A percentile compares a stretch with the other conserved stretches of the same genome.
phyloP scores from a whole-genome alignment of 2,888 invertebrate species.

The Synanthedon formicaeformis region DNA sequence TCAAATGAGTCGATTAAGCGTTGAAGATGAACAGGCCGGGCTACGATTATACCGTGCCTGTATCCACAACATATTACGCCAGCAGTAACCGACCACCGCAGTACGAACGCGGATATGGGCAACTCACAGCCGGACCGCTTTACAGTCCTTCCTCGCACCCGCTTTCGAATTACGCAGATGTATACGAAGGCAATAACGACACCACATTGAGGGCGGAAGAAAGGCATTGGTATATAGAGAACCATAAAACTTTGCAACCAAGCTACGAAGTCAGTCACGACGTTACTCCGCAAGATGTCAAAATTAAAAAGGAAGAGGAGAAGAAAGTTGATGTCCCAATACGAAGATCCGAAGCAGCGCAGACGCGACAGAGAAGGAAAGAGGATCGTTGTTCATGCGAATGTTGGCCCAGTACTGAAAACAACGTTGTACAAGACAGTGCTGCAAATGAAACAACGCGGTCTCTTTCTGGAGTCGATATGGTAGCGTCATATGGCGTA shows the following conservation, averaged over 20 bases:
- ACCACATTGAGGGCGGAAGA: conserved; percentile 65
- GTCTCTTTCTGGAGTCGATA: conserved; percentile 61
- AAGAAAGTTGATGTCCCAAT: conserved; percentile 51
- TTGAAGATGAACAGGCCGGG: conserved; percentile 68
- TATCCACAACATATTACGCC: conserved; percentile 57
- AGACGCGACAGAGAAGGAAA: conserved; percentile 53
- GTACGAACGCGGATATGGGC: conserved; percentile 59
- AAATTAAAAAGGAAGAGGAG: conserved; percentile 62
- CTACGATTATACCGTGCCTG: conserved; percentile 64
- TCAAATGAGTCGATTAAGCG: conserved; percentile 60
- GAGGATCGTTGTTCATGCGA: conserved; percentile 66
- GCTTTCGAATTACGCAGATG: conserved; percentile 61
- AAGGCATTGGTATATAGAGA: conserved; percentile 66
- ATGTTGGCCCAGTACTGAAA: conserved; percentile 64
- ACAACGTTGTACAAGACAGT: conserved; percentile 45
- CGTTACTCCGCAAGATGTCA: conserved; percentile 53
- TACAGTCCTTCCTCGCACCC: conserved; percentile 61
- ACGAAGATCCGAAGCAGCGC: conserved; percentile 44
- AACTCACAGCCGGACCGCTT: conserved; percentile 46
- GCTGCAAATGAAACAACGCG: conserved; percentile 50
- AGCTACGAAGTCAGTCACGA: conserved; percentile 48
- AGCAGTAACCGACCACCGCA: conserved; percentile 57
- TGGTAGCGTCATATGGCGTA: conserved; percentile 67
- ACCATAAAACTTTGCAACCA: conserved; percentile 59
- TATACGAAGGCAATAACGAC: conserved; percentile 66